Percentiles rank a stretch among this genome's conserved stretches.
Conservation (phyloP, 2,888 invertebrate genomes). For the Heliothis peltigera region DNA sequence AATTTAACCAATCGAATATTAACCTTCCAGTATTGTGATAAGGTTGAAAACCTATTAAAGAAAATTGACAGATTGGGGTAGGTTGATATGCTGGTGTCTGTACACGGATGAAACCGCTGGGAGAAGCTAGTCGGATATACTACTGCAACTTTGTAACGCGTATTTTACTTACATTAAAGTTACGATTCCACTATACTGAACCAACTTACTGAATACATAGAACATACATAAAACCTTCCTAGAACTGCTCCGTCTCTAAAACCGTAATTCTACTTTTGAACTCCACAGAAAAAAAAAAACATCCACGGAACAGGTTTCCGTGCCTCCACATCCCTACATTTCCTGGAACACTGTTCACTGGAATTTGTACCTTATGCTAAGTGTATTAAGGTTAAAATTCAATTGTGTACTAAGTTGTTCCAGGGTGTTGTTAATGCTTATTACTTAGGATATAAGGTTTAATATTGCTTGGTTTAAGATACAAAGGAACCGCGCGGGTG, state of each 20-base stretch:
- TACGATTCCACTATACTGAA: neutral
- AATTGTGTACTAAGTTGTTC: neutral
- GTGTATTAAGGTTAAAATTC: conserved; percentile 18
- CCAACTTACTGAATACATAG: conserved; percentile 12
- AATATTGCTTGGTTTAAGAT: conserved; percentile 29
- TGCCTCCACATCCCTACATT: conserved; percentile 64
- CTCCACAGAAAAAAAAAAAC: conserved; percentile 62
- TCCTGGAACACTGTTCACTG: conserved; percentile 60
- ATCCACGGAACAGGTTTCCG: conserved; percentile 62
- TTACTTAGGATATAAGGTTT: conserved; percentile 30
- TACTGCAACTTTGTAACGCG: neutral
- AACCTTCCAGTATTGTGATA: no score
- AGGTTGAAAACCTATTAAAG: no score
- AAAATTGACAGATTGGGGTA: no score
- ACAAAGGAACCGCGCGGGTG: conserved; percentile 70
- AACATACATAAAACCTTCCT: conserved; percentile 29
- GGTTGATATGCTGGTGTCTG: no score
- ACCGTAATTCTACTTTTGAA: conserved; percentile 69
- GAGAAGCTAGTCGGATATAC: no score
- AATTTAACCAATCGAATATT: no score
- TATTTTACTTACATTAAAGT: neutral
- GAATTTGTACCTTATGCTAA: conserved; percentile 32
- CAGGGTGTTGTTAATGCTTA: conserved; percentile 41
- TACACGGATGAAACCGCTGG: no score
- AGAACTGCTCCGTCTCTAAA: conserved; percentile 52